Percentiles rank a stretch among this genome's conserved stretches.
Evolutionary conservation across 1,140 invertebrate species (phyloP).

Genomic region (Theocolax elegans): DNA sequence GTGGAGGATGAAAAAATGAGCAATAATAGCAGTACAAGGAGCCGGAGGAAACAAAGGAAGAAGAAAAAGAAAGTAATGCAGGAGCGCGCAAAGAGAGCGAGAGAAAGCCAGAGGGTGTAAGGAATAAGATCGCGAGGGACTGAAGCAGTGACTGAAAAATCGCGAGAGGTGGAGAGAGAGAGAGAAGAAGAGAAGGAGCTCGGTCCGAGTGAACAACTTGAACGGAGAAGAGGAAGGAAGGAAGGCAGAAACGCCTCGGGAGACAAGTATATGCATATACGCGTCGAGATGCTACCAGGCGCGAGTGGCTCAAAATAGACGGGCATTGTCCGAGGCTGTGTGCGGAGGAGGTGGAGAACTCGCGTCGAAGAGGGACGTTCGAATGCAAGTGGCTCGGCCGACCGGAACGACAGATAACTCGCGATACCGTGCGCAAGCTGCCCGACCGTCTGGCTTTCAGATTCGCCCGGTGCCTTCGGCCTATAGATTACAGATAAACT

Average conservation of each 20-base stretch:
- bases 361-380: slow-evolving; percentile 6
- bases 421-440: background rate
- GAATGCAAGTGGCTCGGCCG: slow-evolving; percentile 12
- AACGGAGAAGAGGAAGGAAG: background rate
- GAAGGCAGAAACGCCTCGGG: slow-evolving; percentile 10
- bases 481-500: slow-evolving; percentile 34
- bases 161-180: background rate
- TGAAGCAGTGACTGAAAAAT: too few species aligned
- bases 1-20: slow-evolving; percentile 4
- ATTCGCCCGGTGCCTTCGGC: slow-evolving; percentile 16
- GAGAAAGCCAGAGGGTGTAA: too few species aligned
- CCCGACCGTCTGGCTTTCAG: background rate
- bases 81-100: too few species aligned
- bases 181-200: background rate
- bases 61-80: too few species aligned
- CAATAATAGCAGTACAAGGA: slow-evolving; percentile 12
- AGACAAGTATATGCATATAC: background rate
- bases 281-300: slow-evolving; percentile 5
- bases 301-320: slow-evolving; percentile 22
- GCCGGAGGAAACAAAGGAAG: too few species aligned
- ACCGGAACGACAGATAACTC: slow-evolving; percentile 31
- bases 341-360: background rate
- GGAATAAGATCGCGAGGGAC: too few species aligned
- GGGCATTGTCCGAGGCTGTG: slow-evolving; percentile 15
- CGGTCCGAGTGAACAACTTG: too few species aligned